Conservation (phyloP, 1,140 invertebrate genomes). For the Megalonaias nervosa region DNA sequence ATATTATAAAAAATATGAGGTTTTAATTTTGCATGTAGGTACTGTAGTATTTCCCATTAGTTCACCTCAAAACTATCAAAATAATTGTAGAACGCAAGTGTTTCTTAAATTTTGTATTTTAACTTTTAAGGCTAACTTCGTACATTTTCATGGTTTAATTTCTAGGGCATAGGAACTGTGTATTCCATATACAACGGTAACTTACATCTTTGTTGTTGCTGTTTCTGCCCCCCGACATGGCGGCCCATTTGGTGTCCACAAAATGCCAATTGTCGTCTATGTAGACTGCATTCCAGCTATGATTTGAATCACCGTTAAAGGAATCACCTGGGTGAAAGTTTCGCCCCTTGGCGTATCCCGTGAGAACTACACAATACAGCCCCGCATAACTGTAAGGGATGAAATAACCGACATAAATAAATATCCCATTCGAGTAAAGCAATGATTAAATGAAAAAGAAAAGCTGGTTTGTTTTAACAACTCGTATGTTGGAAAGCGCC, state of each 20-base stretch:
- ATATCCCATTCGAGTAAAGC: too few species aligned
- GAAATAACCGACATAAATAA: slow-evolving; percentile 36
- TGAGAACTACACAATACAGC: slow-evolving; percentile 97
- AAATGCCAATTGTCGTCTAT: slow-evolving; percentile 70
- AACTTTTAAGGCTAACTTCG: too few species aligned
- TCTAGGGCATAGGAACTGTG: too few species aligned
- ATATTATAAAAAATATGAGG: too few species aligned
- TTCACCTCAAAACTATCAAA: too few species aligned
- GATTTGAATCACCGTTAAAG: slow-evolving; percentile 67
- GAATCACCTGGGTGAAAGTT: slow-evolving; percentile 91
- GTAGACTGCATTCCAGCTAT: slow-evolving; percentile 71
- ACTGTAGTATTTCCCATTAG: too few species aligned
- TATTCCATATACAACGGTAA: not conserved
- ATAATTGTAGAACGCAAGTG: too few species aligned
- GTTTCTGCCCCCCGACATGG: slow-evolving; percentile 61
- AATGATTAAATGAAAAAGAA: not conserved
- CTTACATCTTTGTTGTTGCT: slow-evolving; percentile 33
- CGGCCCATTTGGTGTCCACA: slow-evolving; percentile 71
- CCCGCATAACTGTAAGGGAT: slow-evolving; percentile 87
- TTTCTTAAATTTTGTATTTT: too few species aligned
- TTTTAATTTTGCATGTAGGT: too few species aligned
- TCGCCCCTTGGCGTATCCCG: slow-evolving; percentile 98
- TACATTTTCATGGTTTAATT: too few species aligned
- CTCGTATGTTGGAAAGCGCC: not conserved
- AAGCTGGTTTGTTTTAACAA: not conserved